Evolutionary conservation across 2,797 vertebrate species (phyloP).

Genomic region (Psittacula echo): DNA sequence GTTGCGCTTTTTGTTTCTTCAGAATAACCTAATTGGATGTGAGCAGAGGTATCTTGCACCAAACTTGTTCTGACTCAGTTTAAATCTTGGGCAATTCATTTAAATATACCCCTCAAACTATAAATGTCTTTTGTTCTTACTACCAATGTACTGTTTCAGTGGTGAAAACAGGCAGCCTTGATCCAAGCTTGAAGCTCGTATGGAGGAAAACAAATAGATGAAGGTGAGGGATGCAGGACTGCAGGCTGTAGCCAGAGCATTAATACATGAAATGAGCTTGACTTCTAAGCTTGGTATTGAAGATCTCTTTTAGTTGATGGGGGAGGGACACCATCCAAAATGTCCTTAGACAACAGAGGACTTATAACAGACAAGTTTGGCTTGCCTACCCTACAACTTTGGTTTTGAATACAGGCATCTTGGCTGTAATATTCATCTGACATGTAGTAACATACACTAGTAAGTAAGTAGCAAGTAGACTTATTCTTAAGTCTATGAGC

Average conservation of each 20-base stretch:
- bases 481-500: background rate
- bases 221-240: background rate
- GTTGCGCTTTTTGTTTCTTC: background rate
- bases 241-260: background rate
- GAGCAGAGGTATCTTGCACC: background rate
- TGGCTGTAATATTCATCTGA: background rate
- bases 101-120: background rate
- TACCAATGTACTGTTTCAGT: background rate
- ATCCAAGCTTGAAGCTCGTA: background rate
- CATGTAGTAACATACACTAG: background rate
- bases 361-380: background rate
- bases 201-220: background rate
- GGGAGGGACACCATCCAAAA: background rate
- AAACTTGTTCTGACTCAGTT: background rate
- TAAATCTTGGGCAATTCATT: background rate
- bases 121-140: background rate
- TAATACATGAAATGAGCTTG: background rate
- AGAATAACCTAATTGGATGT: background rate
- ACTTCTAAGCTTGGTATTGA: background rate
- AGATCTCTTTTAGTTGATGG: background rate
- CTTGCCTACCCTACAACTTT: background rate
- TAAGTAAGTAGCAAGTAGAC: background rate
- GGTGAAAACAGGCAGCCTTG: background rate
- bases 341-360: background rate
- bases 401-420: background rate